Evolutionary conservation across 2,113 vertebrate genomes (phyloP), one percentile per base, ranked within the genome.

Genomic region (Catharus fuscescens): DNA sequence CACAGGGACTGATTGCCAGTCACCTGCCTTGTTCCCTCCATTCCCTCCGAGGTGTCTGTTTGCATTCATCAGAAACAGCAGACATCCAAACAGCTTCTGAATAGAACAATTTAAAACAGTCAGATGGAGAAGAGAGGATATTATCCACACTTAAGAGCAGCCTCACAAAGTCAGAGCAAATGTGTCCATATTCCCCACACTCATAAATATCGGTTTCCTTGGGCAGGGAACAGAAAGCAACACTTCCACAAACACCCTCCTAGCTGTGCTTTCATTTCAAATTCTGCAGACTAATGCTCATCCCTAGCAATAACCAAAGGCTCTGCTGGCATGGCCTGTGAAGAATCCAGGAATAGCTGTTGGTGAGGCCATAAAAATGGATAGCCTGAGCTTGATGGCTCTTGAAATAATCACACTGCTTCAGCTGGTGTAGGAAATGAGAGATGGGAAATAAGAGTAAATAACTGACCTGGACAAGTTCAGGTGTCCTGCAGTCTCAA

Each of bases 401-500:
- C 57, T 94, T 50, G 83, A 83, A 94, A 90, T 82, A 85, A 93
- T 60, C 59, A 40, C 44, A 38, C 64, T 71, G 45, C 64, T 86
- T 74, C 71, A 80, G 31, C 32, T 88, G 53, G 60, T 20, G 40
- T 6, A 48, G 81, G 71, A 66, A 86, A 73, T 28, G 15, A 92
- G 56, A 44, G 65, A 78, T 64, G 15, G 38, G 47, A 70, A 90
- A 74, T 10, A 45, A 18, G 26, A 74, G 60, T 48, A 66, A 91
- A 83, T 80, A 93, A 88, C 71, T 74, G 80, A 61, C 48, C 31
- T 48, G 62, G 53, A 14, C 38, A 12, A 72, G 48, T 60, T 60
- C 57, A 84, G 86, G n/a, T 10, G 15, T 81, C 53, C 64, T 60
- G 40, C 36, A 81, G 84, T 69, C 88, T 76, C 77, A 69, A 52